Percentiles rank a stretch among this genome's conserved stretches.
These are phyloP conservation scores for Zaprionus kolodkinae DNA, from an alignment of 1,140 invertebrate species.

Conservation along the genomic window DNA sequence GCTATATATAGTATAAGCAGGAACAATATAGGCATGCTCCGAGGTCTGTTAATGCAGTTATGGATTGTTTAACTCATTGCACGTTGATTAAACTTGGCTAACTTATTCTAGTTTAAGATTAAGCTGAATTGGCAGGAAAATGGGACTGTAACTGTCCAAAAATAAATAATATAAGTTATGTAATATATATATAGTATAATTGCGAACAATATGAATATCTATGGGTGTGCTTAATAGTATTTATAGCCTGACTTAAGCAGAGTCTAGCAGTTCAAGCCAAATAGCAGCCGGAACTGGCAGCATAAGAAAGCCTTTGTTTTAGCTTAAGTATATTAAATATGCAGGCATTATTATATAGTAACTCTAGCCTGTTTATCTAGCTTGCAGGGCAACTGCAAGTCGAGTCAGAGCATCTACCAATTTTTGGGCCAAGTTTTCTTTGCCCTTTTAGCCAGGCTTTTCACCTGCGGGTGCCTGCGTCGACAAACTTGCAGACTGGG, in stretches of 20 bases:
- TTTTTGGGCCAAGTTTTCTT: slow-evolving; percentile 65
- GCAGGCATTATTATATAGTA: not conserved
- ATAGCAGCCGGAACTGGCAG: no score
- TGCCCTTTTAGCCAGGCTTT: slow-evolving; percentile 35
- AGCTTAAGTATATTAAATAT: no score
- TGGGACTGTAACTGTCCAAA: no score
- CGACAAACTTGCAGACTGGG: not conserved
- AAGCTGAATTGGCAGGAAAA: no score
- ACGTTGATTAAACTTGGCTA: not conserved
- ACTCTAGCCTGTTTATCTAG: not conserved
- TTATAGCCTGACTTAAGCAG: no score
- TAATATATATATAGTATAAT: no score
- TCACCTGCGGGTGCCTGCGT: slow-evolving; percentile 4
- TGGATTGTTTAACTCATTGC: not conserved
- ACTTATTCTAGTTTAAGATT: no score
- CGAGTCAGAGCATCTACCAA: slow-evolving; percentile 54
- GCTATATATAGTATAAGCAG: not conserved
- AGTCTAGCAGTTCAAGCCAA: no score
- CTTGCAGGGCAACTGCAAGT: not conserved
- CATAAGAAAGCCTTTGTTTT: no score
- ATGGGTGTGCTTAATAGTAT: no score
- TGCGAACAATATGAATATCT: no score
- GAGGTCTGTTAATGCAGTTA: not conserved
- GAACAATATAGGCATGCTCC: not conserved
- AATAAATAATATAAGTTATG: no score